Conservation (phyloP, 2,888 invertebrate species). For the Lissocephala sabroskyi region DNA sequence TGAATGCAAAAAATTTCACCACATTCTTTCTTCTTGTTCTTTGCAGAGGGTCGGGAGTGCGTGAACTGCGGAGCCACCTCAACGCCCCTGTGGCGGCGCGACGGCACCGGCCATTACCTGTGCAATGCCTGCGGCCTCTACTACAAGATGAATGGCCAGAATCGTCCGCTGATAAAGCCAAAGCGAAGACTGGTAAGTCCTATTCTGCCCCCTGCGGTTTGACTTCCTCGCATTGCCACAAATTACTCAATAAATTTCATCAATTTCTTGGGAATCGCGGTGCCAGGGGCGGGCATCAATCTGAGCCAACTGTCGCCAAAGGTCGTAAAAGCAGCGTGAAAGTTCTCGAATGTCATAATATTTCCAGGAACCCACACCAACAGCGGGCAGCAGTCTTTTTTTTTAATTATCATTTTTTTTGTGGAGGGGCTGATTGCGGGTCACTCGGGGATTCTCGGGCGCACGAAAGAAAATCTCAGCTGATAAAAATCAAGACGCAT, state of each 20-base stretch:
- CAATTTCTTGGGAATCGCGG: slow-evolving; percentile 35
- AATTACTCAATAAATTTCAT: slow-evolving; percentile 56
- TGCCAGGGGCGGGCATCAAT: slow-evolving; percentile 42
- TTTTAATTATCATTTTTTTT: slow-evolving; percentile 39
- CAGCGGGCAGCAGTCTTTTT: too few relatives aligned
- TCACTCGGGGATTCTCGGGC: slow-evolving; percentile 23
- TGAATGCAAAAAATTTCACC: too few relatives aligned
- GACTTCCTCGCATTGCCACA: slow-evolving; percentile 52
- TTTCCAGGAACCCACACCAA: slow-evolving; percentile 48
- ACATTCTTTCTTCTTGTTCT: slow-evolving; percentile 15
- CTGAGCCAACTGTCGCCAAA: slow-evolving; percentile 49
- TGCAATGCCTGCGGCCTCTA: slow-evolving; percentile 99
- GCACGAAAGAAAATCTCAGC: slow-evolving; percentile 13
- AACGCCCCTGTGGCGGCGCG: slow-evolving; percentile 95
- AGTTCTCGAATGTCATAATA: slow-evolving; percentile 69
- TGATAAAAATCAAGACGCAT: slow-evolving; percentile 58
- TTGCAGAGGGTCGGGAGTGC: slow-evolving; percentile 95
- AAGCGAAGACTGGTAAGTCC: slow-evolving; percentile 99
- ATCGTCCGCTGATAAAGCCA: slow-evolving; percentile 98
- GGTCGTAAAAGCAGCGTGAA: slow-evolving; percentile 61
- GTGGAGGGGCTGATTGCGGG: slow-evolving; percentile 45
- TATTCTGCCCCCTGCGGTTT: slow-evolving; percentile 30
- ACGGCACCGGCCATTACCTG: slow-evolving; percentile 97
- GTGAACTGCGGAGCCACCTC: slow-evolving; percentile 99
- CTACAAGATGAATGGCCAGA: slow-evolving; percentile 99